Percentiles rank a stretch among this genome's conserved stretches.
phyloP scores from a whole-genome alignment of 2,888 invertebrate genomes.

The Seira ritae region DNA sequence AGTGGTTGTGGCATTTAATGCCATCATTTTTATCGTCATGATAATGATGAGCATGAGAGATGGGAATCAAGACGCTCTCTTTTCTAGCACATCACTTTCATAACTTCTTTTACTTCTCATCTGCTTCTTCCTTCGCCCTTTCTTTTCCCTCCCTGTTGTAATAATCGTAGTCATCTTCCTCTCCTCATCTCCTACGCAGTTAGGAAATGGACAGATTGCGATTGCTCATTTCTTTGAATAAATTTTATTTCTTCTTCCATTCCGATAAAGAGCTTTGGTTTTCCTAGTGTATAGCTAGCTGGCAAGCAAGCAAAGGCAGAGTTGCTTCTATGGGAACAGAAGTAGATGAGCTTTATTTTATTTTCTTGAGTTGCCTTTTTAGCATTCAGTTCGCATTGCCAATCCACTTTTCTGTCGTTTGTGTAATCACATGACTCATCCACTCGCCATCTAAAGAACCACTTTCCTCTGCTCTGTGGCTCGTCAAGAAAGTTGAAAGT shows the following conservation, averaged over 20 bases:
- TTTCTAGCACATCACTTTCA: not conserved
- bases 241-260: too few relatives aligned
- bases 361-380: constrained; percentile 33
- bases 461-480: too few relatives aligned
- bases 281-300: too few relatives aligned
- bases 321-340: too few relatives aligned
- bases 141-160: constrained; percentile 13
- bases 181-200: too few relatives aligned
- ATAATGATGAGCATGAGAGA: constrained; percentile 48
- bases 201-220: constrained; percentile 26
- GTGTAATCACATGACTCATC: not conserved
- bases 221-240: constrained; percentile 27
- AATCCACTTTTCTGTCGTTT: constrained; percentile 28
- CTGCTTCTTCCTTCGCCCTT: constrained; percentile 1
- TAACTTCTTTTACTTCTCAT: not conserved
- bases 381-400: constrained; percentile 44
- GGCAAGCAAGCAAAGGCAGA: too few relatives aligned
- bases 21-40: constrained; percentile 43
- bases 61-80: constrained; percentile 39
- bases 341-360: too few relatives aligned
- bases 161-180: constrained; percentile 1
- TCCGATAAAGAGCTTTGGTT: too few relatives aligned
- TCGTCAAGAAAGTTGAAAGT: too few relatives aligned
- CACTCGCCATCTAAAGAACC: not conserved
- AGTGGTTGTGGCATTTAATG: not conserved